phyloP scores from a whole-genome alignment of 2,113 vertebrate species.

The Tyrannus savana region DNA sequence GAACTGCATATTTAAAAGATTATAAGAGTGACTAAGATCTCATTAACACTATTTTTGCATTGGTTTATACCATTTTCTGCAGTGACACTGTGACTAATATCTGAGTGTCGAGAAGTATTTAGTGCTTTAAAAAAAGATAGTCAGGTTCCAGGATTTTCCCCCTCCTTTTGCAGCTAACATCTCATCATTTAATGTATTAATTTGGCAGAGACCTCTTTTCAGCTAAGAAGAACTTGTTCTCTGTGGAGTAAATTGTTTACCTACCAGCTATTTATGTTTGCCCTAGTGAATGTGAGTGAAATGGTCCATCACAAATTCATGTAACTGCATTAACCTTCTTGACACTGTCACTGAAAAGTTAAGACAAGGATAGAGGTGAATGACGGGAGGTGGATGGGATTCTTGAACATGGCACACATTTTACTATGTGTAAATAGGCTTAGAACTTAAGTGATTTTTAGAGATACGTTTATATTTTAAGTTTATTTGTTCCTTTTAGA shows the following conservation, averaged over 20 bases:
- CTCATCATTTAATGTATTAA: neutral
- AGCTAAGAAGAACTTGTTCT: neutral
- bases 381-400: neutral
- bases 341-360: neutral
- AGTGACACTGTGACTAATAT: neutral
- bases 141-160: neutral
- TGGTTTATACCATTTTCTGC: neutral
- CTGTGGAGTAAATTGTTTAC: conserved; percentile 31
- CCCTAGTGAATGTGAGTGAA: conserved; percentile 1
- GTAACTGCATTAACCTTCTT: conserved; percentile 38
- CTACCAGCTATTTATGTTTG: neutral
- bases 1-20: neutral
- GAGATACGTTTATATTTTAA: neutral
- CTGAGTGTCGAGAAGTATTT: neutral
- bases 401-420: neutral
- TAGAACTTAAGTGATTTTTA: neutral
- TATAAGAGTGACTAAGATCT: neutral
- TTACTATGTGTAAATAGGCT: neutral
- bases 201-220: neutral
- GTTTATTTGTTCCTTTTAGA: neutral
- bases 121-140: neutral
- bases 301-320: conserved; percentile 42
- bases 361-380: neutral
- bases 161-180: neutral
- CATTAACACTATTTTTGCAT: neutral